phyloP scores from a whole-genome alignment of 2,888 invertebrate genomes.

The Chydorus sphaericus region DNA sequence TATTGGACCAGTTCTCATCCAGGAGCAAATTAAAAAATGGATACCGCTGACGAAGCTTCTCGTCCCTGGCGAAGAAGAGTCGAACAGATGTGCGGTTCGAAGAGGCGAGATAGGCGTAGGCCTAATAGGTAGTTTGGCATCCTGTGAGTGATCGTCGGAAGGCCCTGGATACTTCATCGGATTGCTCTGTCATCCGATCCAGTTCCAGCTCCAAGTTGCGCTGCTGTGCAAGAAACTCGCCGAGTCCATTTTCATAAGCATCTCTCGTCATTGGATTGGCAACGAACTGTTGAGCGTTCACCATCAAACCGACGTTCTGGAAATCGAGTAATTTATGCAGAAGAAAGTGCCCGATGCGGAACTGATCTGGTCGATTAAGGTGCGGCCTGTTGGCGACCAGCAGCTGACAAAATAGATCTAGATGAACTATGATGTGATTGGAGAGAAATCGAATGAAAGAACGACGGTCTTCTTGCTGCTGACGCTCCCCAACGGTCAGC shows the following conservation, averaged over 20 bases:
- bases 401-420: background rate
- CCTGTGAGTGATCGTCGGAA: background rate
- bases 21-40: background rate
- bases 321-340: slow-evolving; percentile 5
- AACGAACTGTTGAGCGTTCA: background rate
- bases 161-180: background rate
- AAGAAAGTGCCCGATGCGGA: slow-evolving; percentile 1
- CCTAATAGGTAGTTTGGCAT: background rate
- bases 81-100: background rate
- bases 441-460: background rate
- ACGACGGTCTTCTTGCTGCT: background rate
- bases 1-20: slow-evolving; percentile 1
- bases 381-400: background rate
- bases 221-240: background rate
- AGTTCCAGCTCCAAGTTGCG: background rate
- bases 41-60: background rate
- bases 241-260: background rate
- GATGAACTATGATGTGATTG: background rate
- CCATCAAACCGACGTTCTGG: background rate
- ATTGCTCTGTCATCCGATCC: background rate
- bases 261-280: background rate
- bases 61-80: background rate
- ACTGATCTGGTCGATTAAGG: background rate
- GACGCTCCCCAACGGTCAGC: background rate
- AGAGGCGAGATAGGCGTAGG: background rate